Percentiles rank a stretch among this genome's conserved stretches.
phyloP scores from a whole-genome alignment of 1,140 invertebrate genomes.

The Pantala flavescens region DNA sequence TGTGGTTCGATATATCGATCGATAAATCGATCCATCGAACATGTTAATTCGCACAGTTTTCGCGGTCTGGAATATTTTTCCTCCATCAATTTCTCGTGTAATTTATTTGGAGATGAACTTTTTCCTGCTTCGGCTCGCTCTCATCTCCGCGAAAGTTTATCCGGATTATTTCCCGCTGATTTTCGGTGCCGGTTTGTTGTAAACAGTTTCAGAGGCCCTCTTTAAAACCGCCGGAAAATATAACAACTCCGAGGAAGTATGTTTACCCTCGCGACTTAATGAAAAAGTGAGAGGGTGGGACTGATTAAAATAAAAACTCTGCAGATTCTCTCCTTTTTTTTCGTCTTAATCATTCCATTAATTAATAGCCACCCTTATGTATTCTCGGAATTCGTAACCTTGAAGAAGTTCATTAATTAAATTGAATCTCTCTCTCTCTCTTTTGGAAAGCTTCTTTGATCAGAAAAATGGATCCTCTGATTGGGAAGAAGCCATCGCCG shows the following conservation, averaged over 20 bases:
- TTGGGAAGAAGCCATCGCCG: neutral
- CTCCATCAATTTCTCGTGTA: no score
- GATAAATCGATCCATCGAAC: neutral
- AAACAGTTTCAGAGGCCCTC: no score
- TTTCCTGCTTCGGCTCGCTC: no score
- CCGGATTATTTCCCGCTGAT: no score
- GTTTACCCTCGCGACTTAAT: no score
- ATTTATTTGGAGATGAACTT: no score
- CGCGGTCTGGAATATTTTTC: neutral
- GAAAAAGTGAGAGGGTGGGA: no score
- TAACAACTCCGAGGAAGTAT: no score
- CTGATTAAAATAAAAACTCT: neutral
- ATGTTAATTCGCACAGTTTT: neutral
- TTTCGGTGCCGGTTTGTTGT: no score
- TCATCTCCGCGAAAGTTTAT: no score
- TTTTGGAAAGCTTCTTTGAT: neutral
- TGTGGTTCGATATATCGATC: neutral
- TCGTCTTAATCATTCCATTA: neutral
- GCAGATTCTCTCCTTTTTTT: neutral
- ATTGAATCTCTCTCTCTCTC: neutral
- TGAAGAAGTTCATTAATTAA: neutral
- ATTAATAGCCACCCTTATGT: neutral
- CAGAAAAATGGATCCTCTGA: neutral
- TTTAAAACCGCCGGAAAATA: no score
- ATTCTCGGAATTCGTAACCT: slow-evolving; percentile 1